A percentile compares a stretch with the other conserved stretches of the same genome.
phyloP scores from a whole-genome alignment of 2,113 vertebrate genomes.

The Trematocara stigmaticum region DNA sequence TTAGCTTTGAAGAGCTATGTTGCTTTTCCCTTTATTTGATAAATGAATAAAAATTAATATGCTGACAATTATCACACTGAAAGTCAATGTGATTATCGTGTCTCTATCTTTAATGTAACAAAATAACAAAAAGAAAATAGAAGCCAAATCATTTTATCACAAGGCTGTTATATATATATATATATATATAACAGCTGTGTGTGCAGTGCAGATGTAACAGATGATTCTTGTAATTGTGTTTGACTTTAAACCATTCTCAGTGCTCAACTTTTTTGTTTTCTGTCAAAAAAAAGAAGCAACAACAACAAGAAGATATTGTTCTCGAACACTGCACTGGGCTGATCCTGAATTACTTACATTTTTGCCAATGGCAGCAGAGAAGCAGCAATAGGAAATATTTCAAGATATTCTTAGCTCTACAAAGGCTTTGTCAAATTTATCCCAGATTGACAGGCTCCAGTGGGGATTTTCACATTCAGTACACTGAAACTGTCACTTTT shows the following conservation, averaged over 20 bases:
- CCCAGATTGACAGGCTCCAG: conserved; percentile 39
- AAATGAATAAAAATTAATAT: neutral
- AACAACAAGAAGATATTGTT: conserved; percentile 10
- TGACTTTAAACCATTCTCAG: neutral
- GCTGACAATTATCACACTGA: neutral
- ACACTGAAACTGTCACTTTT: conserved; percentile 2
- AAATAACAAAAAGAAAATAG: neutral
- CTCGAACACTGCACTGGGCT: neutral
- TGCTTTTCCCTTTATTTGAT: neutral
- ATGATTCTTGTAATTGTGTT: conserved; percentile 18
- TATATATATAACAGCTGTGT: neutral
- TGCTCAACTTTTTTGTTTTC: conserved; percentile 19
- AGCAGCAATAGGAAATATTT: conserved; percentile 37
- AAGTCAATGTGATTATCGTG: neutral
- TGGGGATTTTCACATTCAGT: conserved; percentile 34
- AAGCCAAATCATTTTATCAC: conserved; percentile 2
- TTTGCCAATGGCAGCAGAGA: conserved; percentile 30
- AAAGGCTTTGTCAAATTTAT: conserved; percentile 35
- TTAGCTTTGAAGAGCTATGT: neutral
- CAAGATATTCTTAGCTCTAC: conserved; percentile 54
- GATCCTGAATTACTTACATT: conserved; percentile 37
- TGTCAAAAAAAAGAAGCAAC: conserved; percentile 7
- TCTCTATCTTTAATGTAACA: neutral
- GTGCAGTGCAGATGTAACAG: neutral
- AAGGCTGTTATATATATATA: neutral